Evolutionary conservation across 2,888 invertebrate genomes (phyloP).

Genomic region (Lepidocyrtoides sp.): DNA sequence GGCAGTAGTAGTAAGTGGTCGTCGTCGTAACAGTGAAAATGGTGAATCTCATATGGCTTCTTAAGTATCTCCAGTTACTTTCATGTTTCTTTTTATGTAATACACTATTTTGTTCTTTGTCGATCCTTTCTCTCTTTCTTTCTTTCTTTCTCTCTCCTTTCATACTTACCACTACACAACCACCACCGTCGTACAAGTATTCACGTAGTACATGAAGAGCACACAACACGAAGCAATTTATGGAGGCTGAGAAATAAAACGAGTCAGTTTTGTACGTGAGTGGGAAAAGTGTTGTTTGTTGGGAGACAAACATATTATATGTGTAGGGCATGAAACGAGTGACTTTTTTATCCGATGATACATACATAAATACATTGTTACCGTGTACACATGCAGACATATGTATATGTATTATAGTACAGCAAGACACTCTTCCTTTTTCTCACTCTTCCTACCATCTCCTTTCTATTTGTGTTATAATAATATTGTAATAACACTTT

Average conservation of each 20-base stretch:
- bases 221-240: conserved; percentile 70
- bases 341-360: conserved; percentile 37
- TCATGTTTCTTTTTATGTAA: conserved; percentile 67
- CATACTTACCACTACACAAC: background rate
- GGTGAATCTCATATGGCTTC: conserved; percentile 68
- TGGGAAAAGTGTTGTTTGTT: conserved; percentile 73
- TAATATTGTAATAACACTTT: conserved; percentile 73
- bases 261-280: conserved; percentile 80
- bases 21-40: conserved; percentile 47
- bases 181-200: background rate
- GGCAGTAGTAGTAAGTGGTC: conserved; percentile 23
- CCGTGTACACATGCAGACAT: too few species aligned
- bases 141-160: background rate
- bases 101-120: conserved; percentile 54
- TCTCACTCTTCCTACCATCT: conserved; percentile 12
- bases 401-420: too few species aligned
- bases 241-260: conserved; percentile 78
- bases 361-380: too few species aligned
- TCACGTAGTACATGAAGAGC: conserved; percentile 54
- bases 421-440: background rate
- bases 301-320: conserved; percentile 66
- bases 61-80: conserved; percentile 58
- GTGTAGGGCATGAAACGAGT: conserved; percentile 37
- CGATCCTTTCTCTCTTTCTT: conserved; percentile 21
- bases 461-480: conserved; percentile 50